phyloP scores from a whole-genome alignment of 2,113 vertebrate species.

The Entomyzon cyanotis region DNA sequence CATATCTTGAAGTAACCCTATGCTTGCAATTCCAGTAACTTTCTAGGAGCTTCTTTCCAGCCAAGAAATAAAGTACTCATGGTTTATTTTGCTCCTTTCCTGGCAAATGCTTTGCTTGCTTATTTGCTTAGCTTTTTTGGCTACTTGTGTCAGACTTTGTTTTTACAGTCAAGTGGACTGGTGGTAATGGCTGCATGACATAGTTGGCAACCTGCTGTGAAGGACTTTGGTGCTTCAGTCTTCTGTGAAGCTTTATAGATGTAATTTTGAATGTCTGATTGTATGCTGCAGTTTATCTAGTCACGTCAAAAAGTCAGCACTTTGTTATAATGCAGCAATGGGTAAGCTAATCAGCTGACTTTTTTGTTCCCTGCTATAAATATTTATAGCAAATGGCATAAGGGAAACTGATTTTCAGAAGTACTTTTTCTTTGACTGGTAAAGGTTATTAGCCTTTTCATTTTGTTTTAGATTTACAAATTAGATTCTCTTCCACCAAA shows the following conservation, averaged over 20 bases:
- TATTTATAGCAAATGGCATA: background rate
- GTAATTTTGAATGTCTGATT: background rate
- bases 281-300: background rate
- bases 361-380: background rate
- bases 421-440: background rate
- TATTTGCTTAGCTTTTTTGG: background rate
- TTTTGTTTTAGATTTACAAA: background rate
- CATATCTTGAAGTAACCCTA: background rate
- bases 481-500: background rate
- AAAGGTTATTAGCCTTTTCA: background rate
- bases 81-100: background rate
- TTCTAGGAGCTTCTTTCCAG: constrained; percentile 9
- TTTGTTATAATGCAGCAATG: background rate
- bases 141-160: background rate
- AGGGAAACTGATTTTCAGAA: background rate
- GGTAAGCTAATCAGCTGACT: background rate
- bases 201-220: background rate
- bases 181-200: background rate
- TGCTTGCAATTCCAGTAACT: background rate
- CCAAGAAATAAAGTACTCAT: background rate
- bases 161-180: background rate
- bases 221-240: background rate
- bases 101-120: background rate
- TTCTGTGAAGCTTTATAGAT: background rate
- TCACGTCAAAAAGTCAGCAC: background rate